Base-by-base conservation (phyloP, 2,797 vertebrate genomes). In the Phataginus tricuspis region DNA sequence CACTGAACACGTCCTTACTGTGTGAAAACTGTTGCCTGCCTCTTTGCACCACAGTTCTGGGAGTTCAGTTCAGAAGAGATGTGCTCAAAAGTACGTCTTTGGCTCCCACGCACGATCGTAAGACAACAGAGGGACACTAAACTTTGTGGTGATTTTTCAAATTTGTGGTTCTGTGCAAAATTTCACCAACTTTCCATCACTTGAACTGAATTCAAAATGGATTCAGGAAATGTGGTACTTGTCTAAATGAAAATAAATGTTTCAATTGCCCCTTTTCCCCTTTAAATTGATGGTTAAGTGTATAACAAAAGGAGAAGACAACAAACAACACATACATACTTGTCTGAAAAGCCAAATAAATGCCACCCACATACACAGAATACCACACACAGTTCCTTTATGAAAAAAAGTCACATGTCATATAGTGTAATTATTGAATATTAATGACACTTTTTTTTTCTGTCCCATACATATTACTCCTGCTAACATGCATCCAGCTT, bases 231-330 rank as follows among this genome's bases (percentile, higher is more conserved):
- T 92, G 51, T 53, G 77, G 82, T 87, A n/a, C 80, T 95, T 97
- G 75, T 80, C 90, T 95, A 95, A 97, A 96, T 75, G 85, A 97
- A 95, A 97, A 97, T 96, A 97, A 97, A 95, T 94, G 83, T 97
- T 97, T 97, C 97, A 92, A 90, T 86, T 78, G 93, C 42, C 79
- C 89, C 88, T 80, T 45, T 51, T 18, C 5, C 66, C 34, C 93
- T 96, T 96, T 97, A 97, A 97, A 95, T 95, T 96, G 84, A 96
- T 95, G 95, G 91, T 75, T 97, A 95, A 94, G 53, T 59, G 51
- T 89, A 92, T 78, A 96, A 98, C 97, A 98, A 98, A 97, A 92
- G 96, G 89, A 96, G 94, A 90, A 96, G 87, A 96, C 94, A 96
- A 96, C 82, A 90, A 97, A 85, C 74, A 96, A 80, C 90, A 95